Conservation (phyloP, 2,888 invertebrate species). For the Agriopis aurantiaria region DNA sequence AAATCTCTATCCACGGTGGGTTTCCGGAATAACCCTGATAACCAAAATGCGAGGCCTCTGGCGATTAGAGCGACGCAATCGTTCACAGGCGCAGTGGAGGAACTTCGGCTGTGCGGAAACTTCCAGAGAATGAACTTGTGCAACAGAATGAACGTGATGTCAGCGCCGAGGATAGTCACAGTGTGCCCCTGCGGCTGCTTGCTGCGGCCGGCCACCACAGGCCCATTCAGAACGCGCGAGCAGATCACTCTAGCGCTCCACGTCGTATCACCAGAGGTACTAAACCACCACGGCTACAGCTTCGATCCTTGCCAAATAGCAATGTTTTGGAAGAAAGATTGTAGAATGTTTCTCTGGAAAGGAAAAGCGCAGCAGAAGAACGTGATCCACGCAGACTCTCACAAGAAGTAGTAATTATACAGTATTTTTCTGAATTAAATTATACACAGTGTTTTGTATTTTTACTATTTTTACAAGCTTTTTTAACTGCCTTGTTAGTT, state of each 20-base stretch:
- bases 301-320: conserved; percentile 87
- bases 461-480: conserved; percentile 18
- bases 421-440: conserved; percentile 37
- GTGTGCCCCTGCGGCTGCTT: conserved; percentile 81
- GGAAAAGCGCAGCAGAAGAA: conserved; percentile 71
- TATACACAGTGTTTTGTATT: conserved; percentile 35
- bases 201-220: conserved; percentile 65
- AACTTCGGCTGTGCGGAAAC: conserved; percentile 70
- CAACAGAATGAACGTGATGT: conserved; percentile 65
- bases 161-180: conserved; percentile 63
- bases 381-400: conserved; percentile 63
- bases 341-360: conserved; percentile 89
- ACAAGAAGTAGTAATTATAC: conserved; percentile 53
- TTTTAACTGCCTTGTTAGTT: too few species aligned
- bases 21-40: conserved; percentile 71
- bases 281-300: conserved; percentile 84
- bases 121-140: conserved; percentile 73
- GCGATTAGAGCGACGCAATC: conserved; percentile 79
- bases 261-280: conserved; percentile 83
- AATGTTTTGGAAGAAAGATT: conserved; percentile 90
- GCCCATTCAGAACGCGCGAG: conserved; percentile 78
- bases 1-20: conserved; percentile 79
- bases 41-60: conserved; percentile 70
- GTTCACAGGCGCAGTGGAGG: conserved; percentile 77
- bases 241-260: conserved; percentile 75